Evolutionary conservation across 2,888 invertebrate genomes (phyloP), one percentile per base, ranked within the genome.

Genomic region (Amphimallon solstitiale): DNA sequence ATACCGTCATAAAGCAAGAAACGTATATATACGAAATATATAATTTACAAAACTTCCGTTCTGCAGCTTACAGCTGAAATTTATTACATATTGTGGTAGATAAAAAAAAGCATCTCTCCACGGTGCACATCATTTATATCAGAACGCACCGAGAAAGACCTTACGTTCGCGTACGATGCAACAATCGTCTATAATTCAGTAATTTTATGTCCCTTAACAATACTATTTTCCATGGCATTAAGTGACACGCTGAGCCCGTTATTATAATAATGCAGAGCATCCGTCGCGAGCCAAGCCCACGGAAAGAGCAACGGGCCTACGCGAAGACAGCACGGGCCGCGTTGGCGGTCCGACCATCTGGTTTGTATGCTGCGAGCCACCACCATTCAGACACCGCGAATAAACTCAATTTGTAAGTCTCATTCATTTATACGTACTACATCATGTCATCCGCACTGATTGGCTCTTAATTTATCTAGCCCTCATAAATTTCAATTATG

Each of bases 241-340:
- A 72, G 72, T 71, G 73, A 70, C 71, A 71, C 68, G 72, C 71
- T 73, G 72, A 67, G 69, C 68, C 71, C 67, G 73, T 74, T 70
- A 73, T 73, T 73, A 73, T 72, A 74, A 72, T 74, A 74, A 74
- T 73, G 73, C 74, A 69, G 74, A 70, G 73, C 74, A 74, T 74
- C 74, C 73, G 73, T 71, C 73, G 73, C 72, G 74, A 73, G 74
- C 74, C 72, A 70, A 70, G 75, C 75, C 75, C 73, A 75, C 75
- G 74, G 71, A 70, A 74, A 73, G 67, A 56, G 59, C 56, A 49
- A 35, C 63, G 40, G 49, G 70, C 68, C 72, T 68, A 68, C 70
- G 68, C 70, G 67, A 68, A 68, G 65, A 63, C 64, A 65, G 72
- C 71, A 66, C 70, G 66, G 67, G 67, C 67, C 64, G 70, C 70